Evolutionary conservation across 2,888 invertebrate genomes (phyloP), one percentile per base, ranked within the genome.

Genomic region (Cephus spinipes): DNA sequence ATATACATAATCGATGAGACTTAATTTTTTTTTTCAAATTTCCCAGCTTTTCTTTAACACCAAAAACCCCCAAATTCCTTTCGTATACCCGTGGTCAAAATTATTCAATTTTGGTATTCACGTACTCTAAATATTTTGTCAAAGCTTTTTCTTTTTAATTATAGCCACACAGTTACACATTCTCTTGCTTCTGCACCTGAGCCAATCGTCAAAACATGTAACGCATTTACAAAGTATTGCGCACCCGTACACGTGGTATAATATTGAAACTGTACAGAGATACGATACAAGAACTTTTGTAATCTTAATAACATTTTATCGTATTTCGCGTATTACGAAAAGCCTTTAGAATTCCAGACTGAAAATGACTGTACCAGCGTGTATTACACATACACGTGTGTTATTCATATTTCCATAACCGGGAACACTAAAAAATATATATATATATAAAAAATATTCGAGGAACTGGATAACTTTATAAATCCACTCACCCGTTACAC

Each of bases 51-150:
- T 11, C 73, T 75, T 73, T 68, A 74, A 32, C 35, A 23, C 32
- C 30, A 68, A 40, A 40, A 68, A 74, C 40, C 80, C 75, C 78
- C 77, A 80, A 80, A 76, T 80, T 75, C 76, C 69, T 68, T 73
- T 69, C 74, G 55, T 32, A 34, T 23, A 31, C 30, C 55, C 73
- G 68, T 69, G 68, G 30, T 79, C 79, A 76, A 79, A 31, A 35
- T 75, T 77, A 75, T 76, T 80, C 80, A 75, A 81, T 15, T 34
- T 75, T 11, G 30, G 68, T 55, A 32, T 55, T 15, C 55, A 23
- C 23, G 23, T 55, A 23, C 1, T 55, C 23, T 2, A 9, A 55
- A 6, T 9, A 23, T 55, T 55, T 55, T 23, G 23, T 15, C 55
- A 2, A 23, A 40, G 6, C 6, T 15, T 55, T 9, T 55, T 0